Conservation (phyloP, 2,888 invertebrate species). For the Isoperla grammatica region DNA sequence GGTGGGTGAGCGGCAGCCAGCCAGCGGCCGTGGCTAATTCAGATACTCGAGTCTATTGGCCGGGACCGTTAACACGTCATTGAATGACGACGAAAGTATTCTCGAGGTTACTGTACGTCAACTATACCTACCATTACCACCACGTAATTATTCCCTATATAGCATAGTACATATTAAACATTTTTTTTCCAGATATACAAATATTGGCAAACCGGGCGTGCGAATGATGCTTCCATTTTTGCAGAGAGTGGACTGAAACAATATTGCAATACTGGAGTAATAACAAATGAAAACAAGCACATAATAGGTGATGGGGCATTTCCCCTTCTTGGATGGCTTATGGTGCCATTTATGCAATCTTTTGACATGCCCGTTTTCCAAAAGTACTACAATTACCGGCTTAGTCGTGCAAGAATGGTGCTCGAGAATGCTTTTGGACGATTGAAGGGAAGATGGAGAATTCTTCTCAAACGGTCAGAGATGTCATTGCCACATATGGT, state of each 20-base stretch:
- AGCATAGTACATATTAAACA: too few relatives aligned
- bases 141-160: too few relatives aligned
- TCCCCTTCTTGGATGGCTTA: background rate
- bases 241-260: background rate
- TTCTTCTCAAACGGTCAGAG: slow-evolving; percentile 20
- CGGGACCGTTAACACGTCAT: too few relatives aligned
- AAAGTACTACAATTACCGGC: slow-evolving; percentile 22
- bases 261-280: too few relatives aligned
- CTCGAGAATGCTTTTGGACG: slow-evolving; percentile 23
- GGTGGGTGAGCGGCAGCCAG: too few relatives aligned
- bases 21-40: too few relatives aligned
- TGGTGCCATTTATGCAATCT: background rate
- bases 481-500: slow-evolving; percentile 11
- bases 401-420: slow-evolving; percentile 21
- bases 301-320: background rate
- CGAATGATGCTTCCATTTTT: slow-evolving; percentile 1
- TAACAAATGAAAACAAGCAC: too few relatives aligned
- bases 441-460: slow-evolving; percentile 24
- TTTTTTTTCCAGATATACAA: slow-evolving; percentile 1
- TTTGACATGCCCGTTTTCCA: background rate
- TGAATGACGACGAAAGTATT: too few relatives aligned
- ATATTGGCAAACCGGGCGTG: background rate
- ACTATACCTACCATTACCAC: too few relatives aligned
- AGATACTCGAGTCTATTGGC: too few relatives aligned
- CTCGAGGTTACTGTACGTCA: too few relatives aligned